Evolutionary conservation across 2,888 invertebrate species (phyloP).

Genomic region (Hydropsyche betteni): DNA sequence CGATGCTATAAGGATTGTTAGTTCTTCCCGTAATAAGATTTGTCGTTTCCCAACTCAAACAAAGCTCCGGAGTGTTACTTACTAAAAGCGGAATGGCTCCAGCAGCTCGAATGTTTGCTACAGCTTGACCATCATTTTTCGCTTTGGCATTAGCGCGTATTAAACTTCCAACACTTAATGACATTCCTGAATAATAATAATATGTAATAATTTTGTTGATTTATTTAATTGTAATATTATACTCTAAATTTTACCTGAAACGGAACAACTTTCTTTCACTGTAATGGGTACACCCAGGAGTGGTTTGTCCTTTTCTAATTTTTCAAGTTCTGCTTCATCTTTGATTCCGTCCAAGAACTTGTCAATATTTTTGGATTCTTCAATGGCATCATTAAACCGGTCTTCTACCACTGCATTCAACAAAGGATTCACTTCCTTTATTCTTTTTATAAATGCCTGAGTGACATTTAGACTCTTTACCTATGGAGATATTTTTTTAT

Average conservation of each 20-base stretch:
- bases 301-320: conserved; percentile 67
- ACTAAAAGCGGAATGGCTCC: conserved; percentile 85
- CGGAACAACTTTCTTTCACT: conserved; percentile 80
- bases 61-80: conserved; percentile 88
- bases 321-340: conserved; percentile 56
- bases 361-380: conserved; percentile 72
- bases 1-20: conserved; percentile 83
- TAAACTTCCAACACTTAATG: conserved; percentile 74
- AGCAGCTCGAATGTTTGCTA: conserved; percentile 70
- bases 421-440: conserved; percentile 71
- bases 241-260: conserved; percentile 68
- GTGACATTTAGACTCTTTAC: conserved; percentile 70
- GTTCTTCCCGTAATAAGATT: conserved; percentile 82
- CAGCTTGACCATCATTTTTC: conserved; percentile 72
- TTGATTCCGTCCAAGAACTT: conserved; percentile 55
- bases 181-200: conserved; percentile 64
- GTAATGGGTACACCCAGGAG: conserved; percentile 84
- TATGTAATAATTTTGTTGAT: neutral
- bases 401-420: conserved; percentile 77
- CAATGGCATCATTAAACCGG: conserved; percentile 70
- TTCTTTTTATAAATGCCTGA: conserved; percentile 69
- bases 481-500: conserved; percentile 58
- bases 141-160: conserved; percentile 65
- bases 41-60: conserved; percentile 86
- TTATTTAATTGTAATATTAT: conserved; percentile 1